Evolutionary conservation across 2,888 invertebrate species (phyloP).

Genomic region (Apamea anceps): DNA sequence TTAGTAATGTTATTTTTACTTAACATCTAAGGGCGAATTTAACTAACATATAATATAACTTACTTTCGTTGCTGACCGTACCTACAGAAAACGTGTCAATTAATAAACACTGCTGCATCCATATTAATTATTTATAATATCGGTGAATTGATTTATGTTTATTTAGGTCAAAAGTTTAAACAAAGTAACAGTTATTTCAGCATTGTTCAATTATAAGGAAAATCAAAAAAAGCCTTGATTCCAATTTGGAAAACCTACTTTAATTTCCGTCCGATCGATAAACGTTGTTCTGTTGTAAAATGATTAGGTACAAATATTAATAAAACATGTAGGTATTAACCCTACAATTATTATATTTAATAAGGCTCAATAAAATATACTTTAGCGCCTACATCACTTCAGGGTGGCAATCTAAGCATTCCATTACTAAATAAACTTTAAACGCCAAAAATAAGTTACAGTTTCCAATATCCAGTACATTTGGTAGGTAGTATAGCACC

Average conservation of each 20-base stretch:
- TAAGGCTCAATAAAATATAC: conserved; percentile 27
- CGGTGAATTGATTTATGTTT: background rate
- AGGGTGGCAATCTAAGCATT: conserved; percentile 3
- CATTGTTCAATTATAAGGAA: background rate
- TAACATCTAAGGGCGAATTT: too few relatives aligned
- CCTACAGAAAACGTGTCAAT: background rate
- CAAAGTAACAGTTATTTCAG: background rate
- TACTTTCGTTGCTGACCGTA: conserved; percentile 6
- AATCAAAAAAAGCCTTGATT: background rate
- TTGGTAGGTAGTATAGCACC: background rate
- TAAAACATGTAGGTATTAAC: conserved; percentile 5
- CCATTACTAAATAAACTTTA: background rate
- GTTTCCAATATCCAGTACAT: background rate
- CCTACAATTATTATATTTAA: conserved; percentile 14
- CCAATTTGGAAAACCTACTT: background rate
- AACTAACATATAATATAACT: too few relatives aligned
- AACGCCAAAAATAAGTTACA: background rate
- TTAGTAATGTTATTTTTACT: too few relatives aligned
- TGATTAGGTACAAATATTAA: background rate
- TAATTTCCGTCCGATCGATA: background rate
- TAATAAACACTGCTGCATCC: background rate
- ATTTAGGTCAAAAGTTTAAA: background rate
- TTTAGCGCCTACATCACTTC: background rate
- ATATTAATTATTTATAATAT: background rate
- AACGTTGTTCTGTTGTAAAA: background rate